Conservation (phyloP, 2,888 invertebrate species). For the Acanthosoma haemorrhoidale region DNA sequence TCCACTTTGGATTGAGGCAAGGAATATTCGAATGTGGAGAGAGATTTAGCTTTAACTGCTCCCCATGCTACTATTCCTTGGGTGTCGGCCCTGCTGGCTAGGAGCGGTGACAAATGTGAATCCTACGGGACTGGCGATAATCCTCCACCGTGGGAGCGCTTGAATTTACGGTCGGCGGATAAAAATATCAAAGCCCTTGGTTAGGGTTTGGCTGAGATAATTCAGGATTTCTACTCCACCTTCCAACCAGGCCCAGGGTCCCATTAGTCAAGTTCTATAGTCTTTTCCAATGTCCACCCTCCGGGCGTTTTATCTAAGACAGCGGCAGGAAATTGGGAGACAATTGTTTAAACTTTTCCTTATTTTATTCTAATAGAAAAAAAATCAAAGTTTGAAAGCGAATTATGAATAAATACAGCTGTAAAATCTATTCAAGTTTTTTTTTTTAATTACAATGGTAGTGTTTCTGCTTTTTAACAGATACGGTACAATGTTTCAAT, state of each 20-base stretch:
- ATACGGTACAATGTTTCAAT: no score
- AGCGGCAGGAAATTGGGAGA: no score
- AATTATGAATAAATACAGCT: no score
- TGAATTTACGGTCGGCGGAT: background rate
- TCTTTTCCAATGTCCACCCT: background rate
- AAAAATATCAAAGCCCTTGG: constrained; percentile 12
- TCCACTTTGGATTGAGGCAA: no score
- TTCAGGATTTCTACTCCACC: constrained; percentile 2
- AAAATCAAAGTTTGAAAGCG: no score
- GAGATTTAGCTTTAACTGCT: background rate
- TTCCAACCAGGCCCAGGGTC: background rate
- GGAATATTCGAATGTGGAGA: background rate
- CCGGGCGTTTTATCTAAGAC: background rate
- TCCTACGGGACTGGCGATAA: background rate
- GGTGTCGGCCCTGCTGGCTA: no score
- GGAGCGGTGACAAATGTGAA: constrained; percentile 14
- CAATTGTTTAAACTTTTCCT: no score
- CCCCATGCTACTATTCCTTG: no score
- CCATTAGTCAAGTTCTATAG: constrained; percentile 2
- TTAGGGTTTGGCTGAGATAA: background rate
- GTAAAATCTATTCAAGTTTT: no score
- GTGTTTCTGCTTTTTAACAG: no score
- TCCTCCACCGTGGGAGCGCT: background rate
- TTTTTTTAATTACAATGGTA: no score
- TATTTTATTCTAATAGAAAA: no score